Evolutionary conservation across 2,113 vertebrate genomes (phyloP), one percentile per base, ranked within the genome.

Genomic region (Cebus imitator): DNA sequence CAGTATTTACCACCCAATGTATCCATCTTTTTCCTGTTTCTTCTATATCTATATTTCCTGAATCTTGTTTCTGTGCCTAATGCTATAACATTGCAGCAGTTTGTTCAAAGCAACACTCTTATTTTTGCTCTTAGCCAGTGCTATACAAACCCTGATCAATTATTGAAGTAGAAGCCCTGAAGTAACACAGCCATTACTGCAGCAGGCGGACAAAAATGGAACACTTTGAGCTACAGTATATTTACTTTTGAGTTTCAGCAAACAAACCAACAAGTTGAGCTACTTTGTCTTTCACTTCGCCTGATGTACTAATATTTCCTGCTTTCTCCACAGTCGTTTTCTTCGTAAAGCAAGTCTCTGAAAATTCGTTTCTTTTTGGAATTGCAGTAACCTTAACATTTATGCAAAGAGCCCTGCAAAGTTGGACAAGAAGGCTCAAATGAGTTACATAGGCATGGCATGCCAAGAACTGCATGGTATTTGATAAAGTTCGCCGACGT

Each of bases 131-230:
- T 98, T 99, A 99, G 99, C 99, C 98, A 99, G 99, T 99, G 99
- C 99, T 99, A 98, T 99, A 99, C 99, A 99, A 99, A 99, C 99
- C 99, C 99, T 99, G 99, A 99, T 99, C 99, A 99, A 99, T 99
- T 99, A 99, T 99, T 99, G 99, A 99, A 99, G 99, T 96, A 98
- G 98, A 99, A 99, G 98, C 99, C 99, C 98, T 97, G 98, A 98
- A 99, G 99, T 99, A 98, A 99, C 99, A 99, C 99, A 98, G 98
- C 98, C 99, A 98, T 99, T 99, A 98, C 99, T 98, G 98, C 98
- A 97, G 98, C 98, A 99, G 98, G 98, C 98, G 98, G 99, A 99
- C 99, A 99, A 99, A 99, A 99, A 99, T 98, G 98, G 98, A 98
- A 98, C 98, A 98, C 98, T 99, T 99, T 99, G 98, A 99, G 99